A percentile compares a stretch with the other conserved stretches of the same genome.
Evolutionary conservation across 2,888 invertebrate species (phyloP).

Genomic region (Abrostola triplasia): DNA sequence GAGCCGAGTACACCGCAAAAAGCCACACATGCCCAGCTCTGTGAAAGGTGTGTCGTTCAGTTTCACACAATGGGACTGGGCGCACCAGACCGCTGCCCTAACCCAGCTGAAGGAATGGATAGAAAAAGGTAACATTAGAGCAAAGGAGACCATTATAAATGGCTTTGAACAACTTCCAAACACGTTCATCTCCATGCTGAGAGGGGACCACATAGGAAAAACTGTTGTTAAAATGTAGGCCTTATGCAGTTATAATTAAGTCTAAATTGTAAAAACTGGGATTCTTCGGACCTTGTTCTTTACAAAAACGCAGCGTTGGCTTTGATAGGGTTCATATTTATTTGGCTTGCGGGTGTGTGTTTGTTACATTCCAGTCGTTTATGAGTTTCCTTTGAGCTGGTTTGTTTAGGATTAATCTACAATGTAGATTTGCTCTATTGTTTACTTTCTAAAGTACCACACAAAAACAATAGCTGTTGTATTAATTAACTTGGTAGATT

Average conservation of each 20-base stretch:
- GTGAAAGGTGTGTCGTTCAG: conserved; percentile 62
- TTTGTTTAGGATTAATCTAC: conserved; percentile 17
- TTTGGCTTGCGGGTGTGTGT: conserved; percentile 24
- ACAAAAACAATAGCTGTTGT: conserved; percentile 2
- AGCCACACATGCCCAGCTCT: conserved; percentile 36
- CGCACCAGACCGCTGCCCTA: conserved; percentile 55
- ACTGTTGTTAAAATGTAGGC: conserved; percentile 64
- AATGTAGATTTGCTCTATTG: conserved; percentile 8
- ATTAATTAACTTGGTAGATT: conserved; percentile 1
- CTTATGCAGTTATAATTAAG: conserved; percentile 38
- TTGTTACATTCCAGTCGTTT: conserved; percentile 30
- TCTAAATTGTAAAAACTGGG: conserved; percentile 14
- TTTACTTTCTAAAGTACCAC: conserved; percentile 9
- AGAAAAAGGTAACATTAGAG: conserved; percentile 61
- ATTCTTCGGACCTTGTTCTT: conserved; percentile 2
- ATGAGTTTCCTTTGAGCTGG: conserved; percentile 14
- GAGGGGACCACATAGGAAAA: conserved; percentile 63
- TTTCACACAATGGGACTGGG: conserved; percentile 66
- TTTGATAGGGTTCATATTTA: conserved; percentile 37
- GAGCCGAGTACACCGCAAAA: conserved; percentile 17
- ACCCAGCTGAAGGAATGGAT: conserved; percentile 64
- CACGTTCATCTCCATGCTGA: conserved; percentile 59
- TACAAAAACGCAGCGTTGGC: conserved; percentile 14
- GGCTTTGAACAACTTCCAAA: conserved; percentile 67
- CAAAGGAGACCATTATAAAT: conserved; percentile 64